Base-by-base conservation (phyloP, 2,888 invertebrate species). In the Drosophila monieri region DNA sequence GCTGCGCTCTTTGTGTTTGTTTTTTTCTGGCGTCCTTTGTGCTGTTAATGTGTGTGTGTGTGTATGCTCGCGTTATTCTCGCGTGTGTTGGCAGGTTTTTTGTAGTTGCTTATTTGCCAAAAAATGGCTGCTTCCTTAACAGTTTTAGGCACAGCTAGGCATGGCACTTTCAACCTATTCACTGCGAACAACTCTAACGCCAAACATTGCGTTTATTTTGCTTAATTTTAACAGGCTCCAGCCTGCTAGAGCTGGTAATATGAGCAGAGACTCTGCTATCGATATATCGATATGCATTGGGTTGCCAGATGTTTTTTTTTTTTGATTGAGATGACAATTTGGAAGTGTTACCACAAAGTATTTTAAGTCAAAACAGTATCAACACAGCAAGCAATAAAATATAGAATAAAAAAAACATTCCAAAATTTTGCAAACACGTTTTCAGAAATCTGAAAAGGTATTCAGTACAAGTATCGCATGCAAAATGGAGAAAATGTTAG, bases 1-100 rank as follows among this genome's bases (percentile, higher is more conserved):
- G 76, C 81, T 84, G 43, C 76, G 75, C 76, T 81, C 73, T 84
- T 80, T 84, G 85, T 85, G 74, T 81, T 85, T 83, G 76, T 80
- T 80, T 75, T 77, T 39, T 15, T 39, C 37, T 15, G 39, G 15
- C 39, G 39, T 39, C 39, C 39, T 39, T 39, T 39, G 49, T 68
- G 54, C 15, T 43, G 27, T 58, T 39, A 35, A 53, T 64, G 46
- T 54, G 49, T 32, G 25, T 48, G 25, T 27, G 27, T 27, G 27
- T 27, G 27, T 27, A 27, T 52, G 47, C 62, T 65, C n/a, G n/a
- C n/a, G 61, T 30, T 61, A 15, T 30, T 12, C 15, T 35, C 21
- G 21, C 10, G 32, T 32, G 12, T 3, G 30, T 18, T 32, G 18
- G 10, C 25, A 10, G 32, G 14, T 57, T 25, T 41, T 41, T 30